phyloP scores from a whole-genome alignment of 2,888 invertebrate species.

The Thymelicus acteon region DNA sequence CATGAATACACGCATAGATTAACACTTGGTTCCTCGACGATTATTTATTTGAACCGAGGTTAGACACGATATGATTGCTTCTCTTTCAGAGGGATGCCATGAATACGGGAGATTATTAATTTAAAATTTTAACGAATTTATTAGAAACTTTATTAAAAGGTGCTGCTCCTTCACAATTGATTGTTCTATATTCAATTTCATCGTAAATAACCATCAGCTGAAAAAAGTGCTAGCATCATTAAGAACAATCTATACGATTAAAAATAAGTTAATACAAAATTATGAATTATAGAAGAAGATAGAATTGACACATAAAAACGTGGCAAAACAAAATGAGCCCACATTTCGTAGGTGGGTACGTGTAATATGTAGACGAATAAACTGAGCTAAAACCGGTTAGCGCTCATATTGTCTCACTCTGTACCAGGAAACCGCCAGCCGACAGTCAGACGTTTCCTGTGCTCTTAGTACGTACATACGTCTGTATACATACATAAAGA shows the following conservation, averaged over 20 bases:
- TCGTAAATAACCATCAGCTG: no score
- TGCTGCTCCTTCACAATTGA: no score
- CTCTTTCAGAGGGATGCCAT: background rate
- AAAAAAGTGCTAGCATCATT: no score
- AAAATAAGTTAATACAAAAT: no score
- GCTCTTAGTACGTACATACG: slow-evolving; percentile 21
- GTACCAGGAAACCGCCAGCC: slow-evolving; percentile 78
- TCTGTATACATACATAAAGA: slow-evolving; percentile 6
- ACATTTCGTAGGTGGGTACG: slow-evolving; percentile 27
- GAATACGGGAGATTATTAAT: background rate
- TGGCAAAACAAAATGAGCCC: slow-evolving; percentile 6
- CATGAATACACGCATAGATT: slow-evolving; percentile 38
- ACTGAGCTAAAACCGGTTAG: slow-evolving; percentile 77
- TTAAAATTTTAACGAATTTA: background rate
- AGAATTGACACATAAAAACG: slow-evolving; percentile 4
- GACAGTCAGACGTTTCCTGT: slow-evolving; percentile 78
- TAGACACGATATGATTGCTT: slow-evolving; percentile 10
- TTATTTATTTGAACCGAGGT: slow-evolving; percentile 8
- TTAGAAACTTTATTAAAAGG: no score
- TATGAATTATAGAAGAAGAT: background rate
- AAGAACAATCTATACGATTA: no score
- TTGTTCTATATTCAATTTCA: no score
- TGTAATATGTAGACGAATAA: slow-evolving; percentile 55
- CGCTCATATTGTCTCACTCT: slow-evolving; percentile 79
- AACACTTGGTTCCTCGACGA: slow-evolving; percentile 25